phyloP scores from a whole-genome alignment of 2,113 vertebrate species.

The Rhea pennata region DNA sequence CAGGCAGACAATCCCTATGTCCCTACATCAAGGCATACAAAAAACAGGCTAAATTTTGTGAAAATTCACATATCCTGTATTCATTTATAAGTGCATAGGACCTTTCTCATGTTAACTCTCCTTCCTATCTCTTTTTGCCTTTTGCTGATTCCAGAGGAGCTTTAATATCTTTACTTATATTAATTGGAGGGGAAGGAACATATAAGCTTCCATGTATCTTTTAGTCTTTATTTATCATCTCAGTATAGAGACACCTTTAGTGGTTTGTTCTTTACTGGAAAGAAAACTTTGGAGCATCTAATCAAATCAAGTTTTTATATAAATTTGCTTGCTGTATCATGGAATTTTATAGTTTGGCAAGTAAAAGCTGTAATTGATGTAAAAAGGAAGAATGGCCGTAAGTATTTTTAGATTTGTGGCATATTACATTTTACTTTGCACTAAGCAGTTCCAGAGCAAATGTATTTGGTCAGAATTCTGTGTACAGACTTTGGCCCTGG shows the following conservation, averaged over 20 bases:
- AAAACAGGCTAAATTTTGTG: neutral
- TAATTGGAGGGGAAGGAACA: neutral
- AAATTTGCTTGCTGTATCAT: neutral
- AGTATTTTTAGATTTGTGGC: neutral
- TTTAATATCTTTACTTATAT: neutral
- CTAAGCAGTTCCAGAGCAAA: neutral
- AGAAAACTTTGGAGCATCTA: neutral
- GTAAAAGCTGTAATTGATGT: neutral
- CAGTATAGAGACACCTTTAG: neutral
- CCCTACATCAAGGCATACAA: neutral
- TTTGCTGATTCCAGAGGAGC: neutral
- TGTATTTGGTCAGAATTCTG: neutral
- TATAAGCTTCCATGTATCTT: neutral
- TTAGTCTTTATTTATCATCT: neutral
- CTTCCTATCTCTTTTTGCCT: neutral
- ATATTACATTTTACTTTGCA: neutral
- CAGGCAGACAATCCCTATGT: fast-evolving
- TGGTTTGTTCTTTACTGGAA: neutral
- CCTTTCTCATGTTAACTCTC: neutral
- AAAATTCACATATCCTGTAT: neutral
- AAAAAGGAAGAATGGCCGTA: neutral
- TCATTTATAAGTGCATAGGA: neutral
- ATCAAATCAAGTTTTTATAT: neutral
- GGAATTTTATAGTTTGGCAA: neutral
- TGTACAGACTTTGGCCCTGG: neutral